Conservation (phyloP, 1,140 invertebrate species). For the Nomia melanderi region DNA sequence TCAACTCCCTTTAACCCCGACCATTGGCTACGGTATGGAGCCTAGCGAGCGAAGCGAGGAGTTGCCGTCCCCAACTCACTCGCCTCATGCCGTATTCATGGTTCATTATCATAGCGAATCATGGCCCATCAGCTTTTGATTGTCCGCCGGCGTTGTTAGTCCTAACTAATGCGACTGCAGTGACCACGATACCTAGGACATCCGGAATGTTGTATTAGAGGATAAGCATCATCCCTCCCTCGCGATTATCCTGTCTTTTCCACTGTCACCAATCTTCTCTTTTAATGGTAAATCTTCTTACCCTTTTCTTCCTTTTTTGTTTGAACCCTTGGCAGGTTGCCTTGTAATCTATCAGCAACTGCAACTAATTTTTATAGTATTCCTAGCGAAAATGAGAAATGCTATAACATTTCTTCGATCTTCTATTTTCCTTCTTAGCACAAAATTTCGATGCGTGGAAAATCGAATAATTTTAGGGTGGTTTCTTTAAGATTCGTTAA, state of each 20-base stretch:
- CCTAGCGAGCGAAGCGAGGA: slow-evolving; percentile 73
- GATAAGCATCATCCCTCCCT: slow-evolving; percentile 57
- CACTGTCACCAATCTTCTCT: not conserved
- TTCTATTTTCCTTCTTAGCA: too few species aligned
- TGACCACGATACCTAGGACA: slow-evolving; percentile 72
- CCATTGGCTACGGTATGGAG: slow-evolving; percentile 60
- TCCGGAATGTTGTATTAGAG: slow-evolving; percentile 65
- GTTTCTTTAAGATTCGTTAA: too few species aligned
- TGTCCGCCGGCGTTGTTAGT: slow-evolving; percentile 80
- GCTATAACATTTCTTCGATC: too few species aligned
- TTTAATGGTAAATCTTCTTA: not conserved
- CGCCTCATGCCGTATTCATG: slow-evolving; percentile 80
- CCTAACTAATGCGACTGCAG: slow-evolving; percentile 80
- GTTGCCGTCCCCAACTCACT: slow-evolving; percentile 78
- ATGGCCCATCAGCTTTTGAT: slow-evolving; percentile 82
- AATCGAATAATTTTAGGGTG: too few species aligned
- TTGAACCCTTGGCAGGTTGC: not conserved
- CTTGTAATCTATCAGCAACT: too few species aligned
- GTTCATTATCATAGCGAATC: slow-evolving; percentile 82
- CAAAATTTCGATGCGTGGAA: too few species aligned
- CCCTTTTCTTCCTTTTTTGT: too few species aligned
- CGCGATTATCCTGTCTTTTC: slow-evolving; percentile 48
- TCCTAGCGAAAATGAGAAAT: too few species aligned
- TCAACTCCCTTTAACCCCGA: slow-evolving; percentile 68
- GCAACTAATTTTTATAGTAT: too few species aligned